Base-by-base conservation (phyloP, 2,113 vertebrate species). In the Lepisosteus oculatus region DNA sequence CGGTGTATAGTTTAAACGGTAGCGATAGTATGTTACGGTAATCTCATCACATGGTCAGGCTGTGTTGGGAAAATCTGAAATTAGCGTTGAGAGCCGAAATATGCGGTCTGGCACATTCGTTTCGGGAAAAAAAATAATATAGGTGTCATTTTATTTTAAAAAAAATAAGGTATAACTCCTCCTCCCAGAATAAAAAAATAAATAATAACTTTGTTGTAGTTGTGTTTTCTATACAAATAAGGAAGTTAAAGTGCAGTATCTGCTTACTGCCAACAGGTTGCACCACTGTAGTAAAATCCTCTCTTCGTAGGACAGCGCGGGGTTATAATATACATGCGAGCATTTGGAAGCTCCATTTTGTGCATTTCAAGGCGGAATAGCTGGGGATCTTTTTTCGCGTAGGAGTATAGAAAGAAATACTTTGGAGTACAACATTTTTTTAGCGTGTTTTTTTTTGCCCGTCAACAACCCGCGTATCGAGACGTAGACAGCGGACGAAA, bases 281-380 rank as follows among this genome's bases (percentile, higher is more conserved):
- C 85, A 84, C 82, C 85, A 79, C 81, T 68, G 75, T 74, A 75
- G 78, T 80, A 81, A 83, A 29, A 29, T 29, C 29, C 29, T 44
- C 41, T 59, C 4, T 66, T 57, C 47, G 80, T 78, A 81, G 76
- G 14, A 64, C 76, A 51, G 17, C 79, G 59, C 44, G 43, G 67
- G n/a, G 67, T 55, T 15, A n/a, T 55, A 15, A 8, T 8, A 12
- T 17, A 29, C 29, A 29, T 29, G 29, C 29, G 17, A 12, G 61
- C 70, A 55, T 51, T 8, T 2, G 14, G 61, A 81, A 84, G 90
- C 90, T 92, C 91, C 90, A 93, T 93, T 93, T 93, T 93, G 90
- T 88, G 84, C 8, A 41, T 44, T 59, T 59, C 17, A 7, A 59
- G 55, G 68, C 41, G 68, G 42, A 12, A 41, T 64, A 2, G 41